These are phyloP conservation scores for Gouania willdenowi DNA, from an alignment of 2,797 vertebrate genomes.

Conservation along the genomic window DNA sequence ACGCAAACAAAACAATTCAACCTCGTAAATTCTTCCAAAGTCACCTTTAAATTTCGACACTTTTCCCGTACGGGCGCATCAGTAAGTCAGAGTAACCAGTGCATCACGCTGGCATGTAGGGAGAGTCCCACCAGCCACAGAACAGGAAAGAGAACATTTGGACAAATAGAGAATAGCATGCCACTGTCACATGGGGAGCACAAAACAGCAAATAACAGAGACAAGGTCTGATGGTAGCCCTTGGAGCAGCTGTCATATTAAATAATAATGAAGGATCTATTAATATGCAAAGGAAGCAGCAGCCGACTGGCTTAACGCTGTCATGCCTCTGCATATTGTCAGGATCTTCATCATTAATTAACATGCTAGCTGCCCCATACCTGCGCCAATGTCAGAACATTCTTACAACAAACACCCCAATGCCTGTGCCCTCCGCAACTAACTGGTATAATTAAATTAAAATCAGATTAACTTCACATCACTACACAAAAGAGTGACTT, in stretches of 20 bases:
- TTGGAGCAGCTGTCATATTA: conserved; percentile 88
- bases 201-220: conserved; percentile 84
- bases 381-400: conserved; percentile 86
- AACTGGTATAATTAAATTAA: conserved; percentile 82
- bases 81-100: conserved; percentile 52
- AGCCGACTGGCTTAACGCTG: conserved; percentile 86
- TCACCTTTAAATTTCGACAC: conserved; percentile 78
- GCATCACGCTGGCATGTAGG: conserved; percentile 38
- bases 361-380: conserved; percentile 86
- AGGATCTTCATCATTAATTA: conserved; percentile 90
- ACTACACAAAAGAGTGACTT: conserved; percentile 72
- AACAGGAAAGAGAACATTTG: conserved; percentile 44
- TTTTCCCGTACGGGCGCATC: conserved; percentile 49
- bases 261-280: conserved; percentile 90
- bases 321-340: conserved; percentile 87
- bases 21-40: conserved; percentile 76
- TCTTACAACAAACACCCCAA: conserved; percentile 80
- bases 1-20: conserved; percentile 76
- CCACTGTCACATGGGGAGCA: conserved; percentile 77
- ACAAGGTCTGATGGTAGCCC: conserved; percentile 84
- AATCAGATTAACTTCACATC: conserved; percentile 82
- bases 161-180: conserved; percentile 75
- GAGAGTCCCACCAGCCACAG: conserved; percentile 41
- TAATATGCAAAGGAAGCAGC: conserved; percentile 88
- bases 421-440: conserved; percentile 77